phyloP scores from a whole-genome alignment of 2,797 vertebrate species.

The Bradypodion pumilum region DNA sequence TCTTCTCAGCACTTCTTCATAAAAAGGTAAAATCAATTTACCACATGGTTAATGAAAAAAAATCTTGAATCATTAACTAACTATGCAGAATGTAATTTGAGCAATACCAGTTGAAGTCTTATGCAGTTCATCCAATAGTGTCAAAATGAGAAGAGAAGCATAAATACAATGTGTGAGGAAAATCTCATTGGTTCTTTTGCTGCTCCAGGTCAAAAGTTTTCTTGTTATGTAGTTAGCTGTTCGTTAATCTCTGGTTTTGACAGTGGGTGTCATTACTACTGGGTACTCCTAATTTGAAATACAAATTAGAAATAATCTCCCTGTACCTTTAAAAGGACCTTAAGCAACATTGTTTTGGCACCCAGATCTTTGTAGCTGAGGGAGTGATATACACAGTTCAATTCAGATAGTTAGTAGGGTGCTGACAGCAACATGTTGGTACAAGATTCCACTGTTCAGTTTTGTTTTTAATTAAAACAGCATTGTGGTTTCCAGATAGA shows the following conservation, averaged over 20 bases:
- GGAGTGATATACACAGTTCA: constrained; percentile 56
- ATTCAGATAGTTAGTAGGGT: constrained; percentile 68
- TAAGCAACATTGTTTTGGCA: constrained; percentile 59
- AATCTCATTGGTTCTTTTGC: constrained; percentile 7
- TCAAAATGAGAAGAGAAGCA: rapidly evolving
- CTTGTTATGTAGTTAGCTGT: constrained; percentile 26
- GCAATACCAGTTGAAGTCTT: constrained; percentile 16
- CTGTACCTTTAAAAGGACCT: constrained; percentile 62
- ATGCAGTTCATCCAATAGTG: constrained; percentile 32
- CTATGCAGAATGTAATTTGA: constrained; percentile 54
- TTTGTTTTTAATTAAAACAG: constrained; percentile 74
- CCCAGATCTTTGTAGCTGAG: constrained; percentile 31
- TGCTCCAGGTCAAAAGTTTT: background rate
- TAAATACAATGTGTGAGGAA: constrained; percentile 37
- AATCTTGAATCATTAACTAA: constrained; percentile 53
- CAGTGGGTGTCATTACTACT: constrained; percentile 48
- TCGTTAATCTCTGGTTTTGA: constrained; percentile 42
- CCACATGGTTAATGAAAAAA: constrained; percentile 33
- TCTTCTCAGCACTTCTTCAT: background rate
- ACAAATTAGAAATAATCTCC: constrained; percentile 60
- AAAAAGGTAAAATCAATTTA: background rate
- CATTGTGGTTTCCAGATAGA: constrained; percentile 71
- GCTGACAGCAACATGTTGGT: constrained; percentile 74
- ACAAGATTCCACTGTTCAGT: constrained; percentile 69
- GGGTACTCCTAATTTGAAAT: constrained; percentile 44